Evolutionary conservation across 2,113 vertebrate genomes (phyloP).

Genomic region (Kryptolebias marmoratus): DNA sequence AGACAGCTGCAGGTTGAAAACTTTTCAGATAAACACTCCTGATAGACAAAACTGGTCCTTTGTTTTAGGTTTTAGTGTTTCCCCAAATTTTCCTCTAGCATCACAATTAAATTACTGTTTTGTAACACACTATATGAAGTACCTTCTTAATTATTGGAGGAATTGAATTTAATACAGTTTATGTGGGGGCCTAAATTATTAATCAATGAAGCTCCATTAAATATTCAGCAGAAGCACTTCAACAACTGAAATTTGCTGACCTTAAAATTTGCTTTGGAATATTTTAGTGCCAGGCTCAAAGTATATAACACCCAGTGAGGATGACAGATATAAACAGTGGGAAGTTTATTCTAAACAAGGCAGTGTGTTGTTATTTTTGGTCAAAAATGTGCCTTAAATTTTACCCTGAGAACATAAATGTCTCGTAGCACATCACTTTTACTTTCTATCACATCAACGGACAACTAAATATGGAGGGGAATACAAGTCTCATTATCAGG

Average conservation of each 20-base stretch:
- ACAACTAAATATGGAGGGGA: neutral
- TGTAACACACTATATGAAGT: too few relatives aligned
- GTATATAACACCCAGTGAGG: neutral
- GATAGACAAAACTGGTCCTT: neutral
- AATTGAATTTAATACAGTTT: neutral
- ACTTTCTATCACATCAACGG: neutral
- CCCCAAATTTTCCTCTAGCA: neutral
- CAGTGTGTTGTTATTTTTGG: neutral
- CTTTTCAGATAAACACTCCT: neutral
- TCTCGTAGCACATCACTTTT: neutral
- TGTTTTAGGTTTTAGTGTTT: neutral
- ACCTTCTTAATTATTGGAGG: too few relatives aligned
- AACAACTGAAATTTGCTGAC: neutral
- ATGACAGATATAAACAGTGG: neutral
- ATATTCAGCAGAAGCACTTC: neutral
- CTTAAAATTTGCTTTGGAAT: neutral
- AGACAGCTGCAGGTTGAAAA: neutral
- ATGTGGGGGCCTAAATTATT: neutral
- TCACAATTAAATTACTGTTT: neutral
- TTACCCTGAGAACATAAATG: neutral
- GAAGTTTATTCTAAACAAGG: neutral
- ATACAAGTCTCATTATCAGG: too few relatives aligned
- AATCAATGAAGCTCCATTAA: neutral
- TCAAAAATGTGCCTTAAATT: neutral
- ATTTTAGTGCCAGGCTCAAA: neutral